Evolutionary conservation across 2,113 vertebrate species (phyloP).

Genomic region (Eptatretus burgeri): DNA sequence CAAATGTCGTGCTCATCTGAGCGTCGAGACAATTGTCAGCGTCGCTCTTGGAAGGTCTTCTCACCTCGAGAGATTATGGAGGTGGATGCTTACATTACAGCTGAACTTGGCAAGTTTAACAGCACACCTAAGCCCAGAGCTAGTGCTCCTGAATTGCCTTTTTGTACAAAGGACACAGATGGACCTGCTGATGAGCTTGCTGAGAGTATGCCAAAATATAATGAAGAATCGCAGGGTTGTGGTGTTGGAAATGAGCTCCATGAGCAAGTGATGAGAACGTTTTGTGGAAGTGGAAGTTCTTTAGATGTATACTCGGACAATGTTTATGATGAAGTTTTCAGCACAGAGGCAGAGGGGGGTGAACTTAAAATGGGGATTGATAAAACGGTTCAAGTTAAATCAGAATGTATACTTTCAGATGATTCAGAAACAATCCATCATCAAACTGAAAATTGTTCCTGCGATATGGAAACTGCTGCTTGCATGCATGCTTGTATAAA

Average conservation of each 20-base stretch:
- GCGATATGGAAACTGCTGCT: no score
- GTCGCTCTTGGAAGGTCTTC: constrained; percentile 85
- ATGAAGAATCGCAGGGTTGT: constrained; percentile 18
- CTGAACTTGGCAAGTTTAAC: constrained; percentile 31
- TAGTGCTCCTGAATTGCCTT: constrained; percentile 37
- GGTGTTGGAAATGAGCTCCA: neutral
- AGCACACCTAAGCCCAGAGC: constrained; percentile 24
- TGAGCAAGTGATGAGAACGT: no score
- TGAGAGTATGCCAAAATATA: constrained; percentile 14
- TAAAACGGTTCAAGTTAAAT: no score
- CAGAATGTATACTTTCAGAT: no score
- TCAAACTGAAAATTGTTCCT: no score
- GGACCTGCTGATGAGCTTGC: constrained; percentile 14
- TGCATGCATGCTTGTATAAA: no score
- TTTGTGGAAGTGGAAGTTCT: no score
- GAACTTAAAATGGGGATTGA: no score
- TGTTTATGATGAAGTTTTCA: no score
- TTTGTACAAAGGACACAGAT: constrained; percentile 19
- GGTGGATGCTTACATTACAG: constrained; percentile 60
- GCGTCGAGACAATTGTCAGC: constrained; percentile 57
- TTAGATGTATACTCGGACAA: no score
- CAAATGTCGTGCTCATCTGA: constrained; percentile 46
- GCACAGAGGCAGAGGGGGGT: no score
- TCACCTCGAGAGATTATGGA: constrained; percentile 77
- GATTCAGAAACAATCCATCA: no score